Conservation (phyloP, 35 echinoderm and acorn worm species). For the Lytechinus pictus region DNA sequence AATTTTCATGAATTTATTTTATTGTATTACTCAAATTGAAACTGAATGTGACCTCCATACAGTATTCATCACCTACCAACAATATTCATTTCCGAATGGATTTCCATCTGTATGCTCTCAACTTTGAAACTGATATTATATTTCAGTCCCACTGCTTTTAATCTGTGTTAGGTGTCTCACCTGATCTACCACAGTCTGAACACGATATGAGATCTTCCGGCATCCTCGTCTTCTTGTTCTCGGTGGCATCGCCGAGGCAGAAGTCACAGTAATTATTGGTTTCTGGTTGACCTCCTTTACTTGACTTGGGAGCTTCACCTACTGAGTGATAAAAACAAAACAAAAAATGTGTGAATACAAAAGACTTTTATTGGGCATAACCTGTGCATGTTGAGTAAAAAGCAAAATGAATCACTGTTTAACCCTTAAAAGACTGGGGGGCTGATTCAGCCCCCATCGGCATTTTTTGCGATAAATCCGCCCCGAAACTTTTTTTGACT, state of each 20-base stretch:
- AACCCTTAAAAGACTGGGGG: too few relatives aligned
- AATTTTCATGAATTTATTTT: background rate
- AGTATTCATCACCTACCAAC: background rate
- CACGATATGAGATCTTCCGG: slow-evolving; percentile 88
- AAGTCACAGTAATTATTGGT: slow-evolving; percentile 99
- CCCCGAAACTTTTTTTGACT: too few relatives aligned
- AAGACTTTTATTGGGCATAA: too few relatives aligned
- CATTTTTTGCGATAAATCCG: too few relatives aligned
- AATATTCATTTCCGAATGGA: background rate
- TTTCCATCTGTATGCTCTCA: background rate
- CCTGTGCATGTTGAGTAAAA: too few relatives aligned
- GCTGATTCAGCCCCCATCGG: too few relatives aligned
- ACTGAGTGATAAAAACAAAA: background rate
- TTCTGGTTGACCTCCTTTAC: slow-evolving; percentile 65
- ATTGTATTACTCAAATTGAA: background rate
- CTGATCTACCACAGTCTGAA: slow-evolving; percentile 97
- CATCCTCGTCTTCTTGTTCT: slow-evolving; percentile 83
- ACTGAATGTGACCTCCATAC: background rate
- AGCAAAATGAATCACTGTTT: too few relatives aligned
- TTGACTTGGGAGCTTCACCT: background rate
- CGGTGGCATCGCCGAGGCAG: slow-evolving; percentile 91
- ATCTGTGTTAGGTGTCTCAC: slow-evolving; percentile 32
- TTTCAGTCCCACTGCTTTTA: background rate
- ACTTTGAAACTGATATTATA: background rate
- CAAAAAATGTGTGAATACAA: too few relatives aligned